These are phyloP conservation scores for Euleptes europaea DNA, from an alignment of 2,113 vertebrate genomes.

Conservation along the genomic window DNA sequence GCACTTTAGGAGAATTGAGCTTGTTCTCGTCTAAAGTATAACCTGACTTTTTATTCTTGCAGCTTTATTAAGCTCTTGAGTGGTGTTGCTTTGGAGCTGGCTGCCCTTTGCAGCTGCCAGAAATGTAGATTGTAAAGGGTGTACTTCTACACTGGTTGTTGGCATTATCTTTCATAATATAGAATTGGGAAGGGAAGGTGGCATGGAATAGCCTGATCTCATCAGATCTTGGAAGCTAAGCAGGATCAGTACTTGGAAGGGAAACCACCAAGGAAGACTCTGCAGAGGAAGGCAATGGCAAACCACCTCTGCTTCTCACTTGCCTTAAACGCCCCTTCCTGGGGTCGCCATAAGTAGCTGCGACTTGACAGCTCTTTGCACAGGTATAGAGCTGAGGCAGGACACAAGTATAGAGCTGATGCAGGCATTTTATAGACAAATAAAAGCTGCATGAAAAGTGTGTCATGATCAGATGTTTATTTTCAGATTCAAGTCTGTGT, in stretches of 20 bases:
- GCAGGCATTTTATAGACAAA: background rate
- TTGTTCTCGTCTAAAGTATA: background rate
- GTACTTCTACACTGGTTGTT: background rate
- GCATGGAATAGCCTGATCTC: no score
- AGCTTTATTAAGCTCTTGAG: background rate
- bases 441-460: background rate
- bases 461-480: background rate
- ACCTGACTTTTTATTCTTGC: background rate
- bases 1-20: background rate
- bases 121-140: background rate
- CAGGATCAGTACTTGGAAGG: no score
- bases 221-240: no score
- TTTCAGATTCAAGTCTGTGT: background rate
- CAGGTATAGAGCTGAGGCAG: background rate
- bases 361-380: no score
- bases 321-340: no score
- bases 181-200: no score
- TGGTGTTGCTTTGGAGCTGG: background rate
- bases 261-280: no score
- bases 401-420: background rate
- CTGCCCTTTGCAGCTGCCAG: background rate
- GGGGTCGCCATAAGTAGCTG: no score
- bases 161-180: background rate
- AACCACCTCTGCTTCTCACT: no score
- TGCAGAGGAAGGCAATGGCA: no score